Conservation (phyloP, 2,888 invertebrate genomes). For the Leucophora obtusa region DNA sequence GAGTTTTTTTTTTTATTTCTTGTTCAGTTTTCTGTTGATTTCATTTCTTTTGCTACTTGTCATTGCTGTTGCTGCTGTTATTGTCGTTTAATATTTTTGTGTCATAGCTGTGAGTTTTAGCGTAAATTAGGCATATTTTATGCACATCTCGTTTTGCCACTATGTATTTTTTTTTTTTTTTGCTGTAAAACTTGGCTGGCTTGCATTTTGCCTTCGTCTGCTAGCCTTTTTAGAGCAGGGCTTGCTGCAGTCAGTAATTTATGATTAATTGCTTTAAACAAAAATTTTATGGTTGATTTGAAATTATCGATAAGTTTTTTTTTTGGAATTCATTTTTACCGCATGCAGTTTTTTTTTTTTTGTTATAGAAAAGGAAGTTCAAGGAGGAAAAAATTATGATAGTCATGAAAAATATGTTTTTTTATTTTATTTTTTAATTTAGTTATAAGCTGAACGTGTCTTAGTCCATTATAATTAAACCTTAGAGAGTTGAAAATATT, state of each 20-base stretch:
- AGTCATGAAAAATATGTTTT: not conserved
- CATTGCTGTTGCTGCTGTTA: conserved; percentile 24
- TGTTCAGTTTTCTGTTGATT: conserved; percentile 24
- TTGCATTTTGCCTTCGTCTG: conserved; percentile 8
- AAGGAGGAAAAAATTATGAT: conserved; percentile 35
- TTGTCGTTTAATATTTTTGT: conserved; percentile 12
- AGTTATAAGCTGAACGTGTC: conserved; percentile 32
- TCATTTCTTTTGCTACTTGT: conserved; percentile 46
- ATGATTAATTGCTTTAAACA: conserved; percentile 60
- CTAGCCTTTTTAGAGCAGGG: conserved; percentile 14
- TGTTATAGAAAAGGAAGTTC: conserved; percentile 27
- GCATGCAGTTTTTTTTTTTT: conserved; percentile 24
- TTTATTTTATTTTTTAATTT: conserved; percentile 6
- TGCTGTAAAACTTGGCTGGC: conserved; percentile 21
- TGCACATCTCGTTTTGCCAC: conserved; percentile 58
- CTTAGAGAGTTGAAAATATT: conserved; percentile 1
- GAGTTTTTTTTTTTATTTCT: conserved; percentile 21
- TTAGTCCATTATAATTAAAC: conserved; percentile 27
- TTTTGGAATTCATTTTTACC: not conserved
- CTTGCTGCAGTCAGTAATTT: conserved; percentile 57
- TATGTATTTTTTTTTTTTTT: conserved; percentile 14
- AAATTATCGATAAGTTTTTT: conserved; percentile 54
- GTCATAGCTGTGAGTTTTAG: conserved; percentile 7
- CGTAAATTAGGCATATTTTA: conserved; percentile 64
- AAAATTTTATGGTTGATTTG: conserved; percentile 60